These are phyloP conservation scores for Leucoraja erinaceus DNA, from an alignment of 2,113 vertebrate species.

Conservation along the genomic window DNA sequence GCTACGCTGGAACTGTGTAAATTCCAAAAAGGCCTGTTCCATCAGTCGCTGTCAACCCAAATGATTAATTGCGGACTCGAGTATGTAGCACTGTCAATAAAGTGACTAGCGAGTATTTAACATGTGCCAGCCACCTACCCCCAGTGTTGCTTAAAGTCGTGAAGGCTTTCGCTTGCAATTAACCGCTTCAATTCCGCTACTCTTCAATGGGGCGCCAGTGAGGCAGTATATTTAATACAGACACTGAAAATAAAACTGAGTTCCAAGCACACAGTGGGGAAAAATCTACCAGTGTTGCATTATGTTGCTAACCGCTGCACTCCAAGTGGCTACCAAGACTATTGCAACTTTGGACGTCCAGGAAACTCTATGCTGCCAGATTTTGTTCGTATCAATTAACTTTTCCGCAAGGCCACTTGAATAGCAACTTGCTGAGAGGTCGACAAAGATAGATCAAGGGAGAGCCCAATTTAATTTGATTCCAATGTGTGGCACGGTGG, in stretches of 20 bases:
- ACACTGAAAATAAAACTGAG: neutral
- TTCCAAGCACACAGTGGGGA: neutral
- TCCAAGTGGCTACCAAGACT: neutral
- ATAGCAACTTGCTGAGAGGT: neutral
- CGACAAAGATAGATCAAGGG: neutral
- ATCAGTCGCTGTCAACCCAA: neutral
- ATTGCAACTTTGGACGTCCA: neutral
- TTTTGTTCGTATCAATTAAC: neutral
- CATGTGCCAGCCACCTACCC: neutral
- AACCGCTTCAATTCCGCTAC: neutral
- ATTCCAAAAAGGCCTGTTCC: neutral
- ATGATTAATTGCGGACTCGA: neutral
- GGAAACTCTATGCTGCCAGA: neutral
- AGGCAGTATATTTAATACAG: neutral
- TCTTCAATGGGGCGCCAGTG: neutral
- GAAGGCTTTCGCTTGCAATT: neutral
- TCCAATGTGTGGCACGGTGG: too few relatives aligned
- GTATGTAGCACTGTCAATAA: neutral
- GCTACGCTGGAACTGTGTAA: neutral
- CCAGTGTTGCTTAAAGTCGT: neutral
- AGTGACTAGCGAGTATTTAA: neutral
- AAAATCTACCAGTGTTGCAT: neutral
- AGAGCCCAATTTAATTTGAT: too few relatives aligned
- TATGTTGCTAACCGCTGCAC: neutral
- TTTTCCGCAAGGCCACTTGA: neutral